Evolutionary conservation across 2,888 invertebrate genomes (phyloP).

Genomic region (Coelinius sp.): DNA sequence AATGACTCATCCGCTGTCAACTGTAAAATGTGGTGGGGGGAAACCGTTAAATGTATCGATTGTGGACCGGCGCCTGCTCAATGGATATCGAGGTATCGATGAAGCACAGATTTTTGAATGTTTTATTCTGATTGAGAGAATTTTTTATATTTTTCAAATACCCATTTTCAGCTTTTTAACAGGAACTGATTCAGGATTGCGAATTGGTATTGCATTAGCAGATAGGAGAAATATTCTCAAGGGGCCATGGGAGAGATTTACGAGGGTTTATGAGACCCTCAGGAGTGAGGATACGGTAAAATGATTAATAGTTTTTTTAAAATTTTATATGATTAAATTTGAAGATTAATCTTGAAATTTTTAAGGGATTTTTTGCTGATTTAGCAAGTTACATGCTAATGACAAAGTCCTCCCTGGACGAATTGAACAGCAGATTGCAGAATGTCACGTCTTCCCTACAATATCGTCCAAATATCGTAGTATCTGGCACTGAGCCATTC

Average conservation of each 20-base stretch:
- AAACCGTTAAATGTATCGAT: constrained; percentile 72
- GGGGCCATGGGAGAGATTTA: constrained; percentile 55
- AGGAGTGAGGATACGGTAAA: constrained; percentile 61
- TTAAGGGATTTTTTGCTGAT: constrained; percentile 73
- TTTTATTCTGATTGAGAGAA: constrained; percentile 1
- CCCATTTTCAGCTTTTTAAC: constrained; percentile 56
- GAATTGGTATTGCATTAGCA: constrained; percentile 53
- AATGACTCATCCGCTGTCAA: constrained; percentile 38
- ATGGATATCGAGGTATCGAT: constrained; percentile 74
- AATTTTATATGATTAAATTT: background rate
- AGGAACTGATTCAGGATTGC: constrained; percentile 55
- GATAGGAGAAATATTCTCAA: constrained; percentile 46
- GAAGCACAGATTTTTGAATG: constrained; percentile 44
- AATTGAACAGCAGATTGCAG: constrained; percentile 71
- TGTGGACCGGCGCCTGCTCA: constrained; percentile 76
- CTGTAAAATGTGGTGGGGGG: constrained; percentile 65
- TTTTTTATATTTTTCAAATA: background rate
- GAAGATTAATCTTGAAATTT: background rate
- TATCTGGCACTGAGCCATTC: constrained; percentile 71
- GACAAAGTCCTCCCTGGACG: constrained; percentile 72
- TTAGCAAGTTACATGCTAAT: constrained; percentile 73
- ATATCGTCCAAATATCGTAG: constrained; percentile 75
- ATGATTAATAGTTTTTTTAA: background rate
- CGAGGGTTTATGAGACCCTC: constrained; percentile 55
- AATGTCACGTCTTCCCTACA: constrained; percentile 69